Base-by-base conservation (phyloP, 1,140 invertebrate species). In the Bursaphelenchus mucronatus region DNA sequence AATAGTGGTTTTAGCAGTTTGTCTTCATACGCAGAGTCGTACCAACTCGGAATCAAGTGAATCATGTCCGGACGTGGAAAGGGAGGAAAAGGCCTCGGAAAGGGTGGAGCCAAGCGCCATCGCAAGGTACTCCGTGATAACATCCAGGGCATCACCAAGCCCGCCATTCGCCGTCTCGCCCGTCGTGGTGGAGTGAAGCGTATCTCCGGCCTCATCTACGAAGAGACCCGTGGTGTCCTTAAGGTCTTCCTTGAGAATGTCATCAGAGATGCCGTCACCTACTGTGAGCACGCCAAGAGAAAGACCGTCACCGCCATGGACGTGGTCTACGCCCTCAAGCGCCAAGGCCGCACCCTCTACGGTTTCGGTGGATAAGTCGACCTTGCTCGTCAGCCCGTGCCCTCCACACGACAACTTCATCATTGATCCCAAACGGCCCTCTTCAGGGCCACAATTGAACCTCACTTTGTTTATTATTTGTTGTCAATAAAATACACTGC, bases 291-390 rank as follows among this genome's bases (percentile, higher is more conserved):
- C 81, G 88, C 88, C 68, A 90, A 89, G 83, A 83, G 89, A 68
- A 91, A 90, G 83, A 91, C 89, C 19, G 85, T 87, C 45, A 91
- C 89, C 9, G 89, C 89, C 57, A 91, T 91, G 89, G 89, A 91
- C 78, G 88, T 91, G 13, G 90, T 91, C 19, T 90, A 90, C 76
- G 89, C 89, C 39, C 82, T 91, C 69, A 91, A 91, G 82, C 83
- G 89, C 54, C 89, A 90, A 83, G 90, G 90, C 43, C 84, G 88
- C 55, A 87, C 85, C 44, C 76, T 86, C 17, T 86, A 86, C 76
- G 85, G 86, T 70, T 87, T 87, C 71, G 86, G 86, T 45, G 85
- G 85, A 73, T 86, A 84, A 82, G 67, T 45, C 30, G 30, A 30
- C 30, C 30, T 5, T 30, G 17, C 41, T 55, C 62, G n/a, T 15